Percentiles rank a stretch among this genome's conserved stretches.
Conservation (phyloP, 2,888 invertebrate species). For the Alentia gelatinosa region DNA sequence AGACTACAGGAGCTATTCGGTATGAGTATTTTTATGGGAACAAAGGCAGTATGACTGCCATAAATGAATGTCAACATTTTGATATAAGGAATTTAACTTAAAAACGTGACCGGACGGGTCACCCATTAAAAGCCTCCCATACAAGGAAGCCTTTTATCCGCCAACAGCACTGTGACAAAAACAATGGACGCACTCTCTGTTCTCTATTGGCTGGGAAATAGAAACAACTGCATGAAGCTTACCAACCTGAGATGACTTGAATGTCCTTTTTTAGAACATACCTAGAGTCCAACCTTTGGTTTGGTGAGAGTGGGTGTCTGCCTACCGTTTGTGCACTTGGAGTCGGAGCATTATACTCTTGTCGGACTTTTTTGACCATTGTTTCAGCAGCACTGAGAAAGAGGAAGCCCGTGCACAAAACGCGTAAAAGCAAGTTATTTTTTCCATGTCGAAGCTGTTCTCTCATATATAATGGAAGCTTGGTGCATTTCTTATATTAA, state of each 20-base stretch:
- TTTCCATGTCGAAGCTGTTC: conserved; percentile 55
- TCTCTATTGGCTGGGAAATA: background rate
- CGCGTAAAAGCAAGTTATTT: conserved; percentile 65
- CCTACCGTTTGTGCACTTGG: conserved; percentile 24
- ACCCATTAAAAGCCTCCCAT: too few species aligned
- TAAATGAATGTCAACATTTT: too few species aligned
- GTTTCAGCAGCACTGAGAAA: conserved; percentile 61
- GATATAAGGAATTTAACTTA: too few species aligned
- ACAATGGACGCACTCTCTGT: background rate
- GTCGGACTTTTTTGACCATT: conserved; percentile 55
- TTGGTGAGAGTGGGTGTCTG: conserved; percentile 17
- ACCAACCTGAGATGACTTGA: background rate
- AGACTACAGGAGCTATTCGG: too few species aligned
- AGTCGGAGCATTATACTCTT: conserved; percentile 54
- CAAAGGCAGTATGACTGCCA: too few species aligned
- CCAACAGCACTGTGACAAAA: too few species aligned
- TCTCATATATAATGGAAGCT: conserved; percentile 53
- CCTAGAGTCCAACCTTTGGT: background rate
- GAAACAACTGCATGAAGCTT: background rate
- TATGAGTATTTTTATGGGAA: too few species aligned
- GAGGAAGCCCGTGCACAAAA: conserved; percentile 60
- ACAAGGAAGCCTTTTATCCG: too few species aligned
- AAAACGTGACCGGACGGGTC: too few species aligned
- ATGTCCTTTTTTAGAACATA: background rate
- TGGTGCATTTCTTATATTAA: conserved; percentile 44